Percentiles rank a stretch among this genome's conserved stretches.
Conservation (phyloP, 2,888 invertebrate genomes). For the Drosophila phalerata region DNA sequence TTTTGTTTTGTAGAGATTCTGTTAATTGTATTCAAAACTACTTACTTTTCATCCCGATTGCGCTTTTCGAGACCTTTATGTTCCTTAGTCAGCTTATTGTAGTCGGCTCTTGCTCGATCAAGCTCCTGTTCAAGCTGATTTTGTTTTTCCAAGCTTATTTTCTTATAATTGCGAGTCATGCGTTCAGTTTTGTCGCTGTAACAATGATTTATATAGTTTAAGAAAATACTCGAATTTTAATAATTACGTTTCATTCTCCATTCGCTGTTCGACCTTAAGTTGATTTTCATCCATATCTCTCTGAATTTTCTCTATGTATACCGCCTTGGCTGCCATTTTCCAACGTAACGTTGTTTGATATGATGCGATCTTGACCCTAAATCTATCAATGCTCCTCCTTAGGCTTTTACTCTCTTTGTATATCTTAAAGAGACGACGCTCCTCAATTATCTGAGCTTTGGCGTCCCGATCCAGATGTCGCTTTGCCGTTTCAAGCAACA, state of each 20-base stretch:
- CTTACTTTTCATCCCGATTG: background rate
- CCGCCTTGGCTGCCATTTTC: slow-evolving; percentile 20
- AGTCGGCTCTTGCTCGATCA: slow-evolving; percentile 41
- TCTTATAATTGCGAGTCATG: slow-evolving; percentile 57
- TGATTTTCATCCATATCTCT: slow-evolving; percentile 23
- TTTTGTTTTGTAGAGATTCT: background rate
- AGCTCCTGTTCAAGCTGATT: slow-evolving; percentile 68
- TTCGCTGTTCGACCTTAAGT: slow-evolving; percentile 17
- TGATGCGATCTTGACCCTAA: slow-evolving; percentile 11
- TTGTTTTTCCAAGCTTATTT: slow-evolving; percentile 63
- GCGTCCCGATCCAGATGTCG: slow-evolving; percentile 48
- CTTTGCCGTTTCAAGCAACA: slow-evolving; percentile 38
- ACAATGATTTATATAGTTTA: no score
- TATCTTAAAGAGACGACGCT: slow-evolving; percentile 43
- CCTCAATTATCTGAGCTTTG: slow-evolving; percentile 40
- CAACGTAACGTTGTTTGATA: background rate
- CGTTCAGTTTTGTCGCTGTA: slow-evolving; percentile 69
- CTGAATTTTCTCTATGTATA: slow-evolving; percentile 27
- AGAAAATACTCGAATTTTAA: background rate
- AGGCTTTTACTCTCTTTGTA: slow-evolving; percentile 46
- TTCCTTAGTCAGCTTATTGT: background rate
- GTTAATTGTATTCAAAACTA: background rate
- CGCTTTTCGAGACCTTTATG: background rate
- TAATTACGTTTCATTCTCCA: slow-evolving; percentile 51
- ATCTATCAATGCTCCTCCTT: slow-evolving; percentile 15